A percentile compares a stretch with the other conserved stretches of the same genome.
Evolutionary conservation across 2,797 vertebrate genomes (phyloP).

Genomic region (Tapera naevia): DNA sequence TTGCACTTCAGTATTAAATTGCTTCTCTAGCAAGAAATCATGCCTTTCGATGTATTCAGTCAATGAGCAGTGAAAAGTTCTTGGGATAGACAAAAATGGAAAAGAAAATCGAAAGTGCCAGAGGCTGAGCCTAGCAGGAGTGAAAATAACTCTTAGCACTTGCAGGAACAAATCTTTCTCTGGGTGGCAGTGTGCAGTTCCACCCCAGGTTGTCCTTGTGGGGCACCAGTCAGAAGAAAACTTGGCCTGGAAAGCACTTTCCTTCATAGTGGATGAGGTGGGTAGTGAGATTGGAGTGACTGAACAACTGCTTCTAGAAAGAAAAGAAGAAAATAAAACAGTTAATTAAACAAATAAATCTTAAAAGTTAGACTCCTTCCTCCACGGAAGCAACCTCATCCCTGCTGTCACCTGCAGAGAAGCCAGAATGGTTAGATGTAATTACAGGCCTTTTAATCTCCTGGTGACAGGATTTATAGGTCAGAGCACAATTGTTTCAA

Average conservation of each 20-base stretch:
- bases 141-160: background rate
- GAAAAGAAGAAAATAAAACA: background rate
- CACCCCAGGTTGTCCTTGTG: background rate
- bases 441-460: background rate
- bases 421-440: background rate
- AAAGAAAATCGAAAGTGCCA: background rate
- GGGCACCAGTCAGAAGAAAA: background rate
- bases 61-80: background rate
- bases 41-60: background rate
- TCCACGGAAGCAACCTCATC: background rate
- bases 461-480: background rate
- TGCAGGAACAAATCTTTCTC: background rate
- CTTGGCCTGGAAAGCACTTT: background rate
- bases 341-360: conserved; percentile 6
- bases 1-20: background rate
- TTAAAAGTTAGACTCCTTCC: background rate
- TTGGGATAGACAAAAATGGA: background rate
- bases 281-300: background rate
- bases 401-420: background rate
- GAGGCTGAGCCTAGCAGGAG: background rate
- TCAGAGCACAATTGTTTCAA: background rate
- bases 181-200: background rate
- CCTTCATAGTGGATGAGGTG: background rate
- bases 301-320: background rate
- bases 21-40: background rate